Conservation (phyloP, 2,797 vertebrate genomes). For the Microctenopoma stevenorrisi region DNA sequence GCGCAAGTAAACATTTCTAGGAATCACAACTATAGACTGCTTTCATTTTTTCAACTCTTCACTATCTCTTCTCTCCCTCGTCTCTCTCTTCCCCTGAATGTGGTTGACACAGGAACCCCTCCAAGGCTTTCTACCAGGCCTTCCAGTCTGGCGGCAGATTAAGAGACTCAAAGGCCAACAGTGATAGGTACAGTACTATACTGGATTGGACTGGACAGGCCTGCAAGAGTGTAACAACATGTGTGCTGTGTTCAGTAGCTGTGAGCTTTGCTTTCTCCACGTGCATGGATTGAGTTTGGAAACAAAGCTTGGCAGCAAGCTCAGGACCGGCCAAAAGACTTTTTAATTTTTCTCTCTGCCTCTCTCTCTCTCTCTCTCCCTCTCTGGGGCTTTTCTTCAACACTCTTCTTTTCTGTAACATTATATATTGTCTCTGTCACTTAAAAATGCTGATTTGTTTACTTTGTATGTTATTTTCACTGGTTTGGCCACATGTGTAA, state of each 20-base stretch:
- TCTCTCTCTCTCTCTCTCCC: conserved; percentile 4
- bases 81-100: conserved; percentile 75
- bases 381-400: not conserved
- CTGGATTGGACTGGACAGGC: conserved; percentile 75
- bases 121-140: conserved; percentile 96
- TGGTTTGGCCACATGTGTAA: conserved; percentile 9
- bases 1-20: conserved; percentile 35
- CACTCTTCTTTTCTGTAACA: conserved; percentile 13
- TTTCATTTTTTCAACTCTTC: conserved; percentile 63
- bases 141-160: conserved; percentile 94
- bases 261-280: conserved; percentile 68
- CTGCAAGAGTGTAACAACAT: conserved; percentile 66
- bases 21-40: conserved; percentile 36
- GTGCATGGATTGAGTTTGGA: conserved; percentile 76
- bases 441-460: conserved; percentile 11
- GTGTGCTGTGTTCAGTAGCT: conserved; percentile 71
- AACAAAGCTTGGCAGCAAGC: conserved; percentile 61
- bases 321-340: conserved; percentile 45
- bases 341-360: conserved; percentile 27
- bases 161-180: conserved; percentile 92
- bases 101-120: conserved; percentile 95
- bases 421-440: conserved; percentile 6
- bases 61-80: conserved; percentile 58
- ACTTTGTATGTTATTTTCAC: conserved; percentile 30
- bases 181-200: conserved; percentile 92